Conservation (phyloP, 2,113 vertebrate genomes). For the Hippocampus abdominalis region DNA sequence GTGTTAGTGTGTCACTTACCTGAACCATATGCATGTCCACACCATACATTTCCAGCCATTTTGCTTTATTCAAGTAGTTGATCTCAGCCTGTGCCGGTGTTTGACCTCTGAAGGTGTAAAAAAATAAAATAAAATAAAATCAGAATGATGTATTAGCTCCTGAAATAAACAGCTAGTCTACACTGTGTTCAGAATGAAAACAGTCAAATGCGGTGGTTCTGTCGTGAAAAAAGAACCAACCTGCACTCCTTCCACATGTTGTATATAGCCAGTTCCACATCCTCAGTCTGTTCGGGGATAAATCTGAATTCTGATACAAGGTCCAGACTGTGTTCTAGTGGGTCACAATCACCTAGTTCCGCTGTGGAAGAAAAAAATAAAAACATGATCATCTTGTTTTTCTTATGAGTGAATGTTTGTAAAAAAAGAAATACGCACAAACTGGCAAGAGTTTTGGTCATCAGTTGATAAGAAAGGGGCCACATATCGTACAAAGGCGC, state of each 20-base stretch:
- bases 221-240: conserved; percentile 53
- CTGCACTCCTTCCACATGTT: conserved; percentile 95
- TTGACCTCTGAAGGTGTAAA: conserved; percentile 79
- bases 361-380: conserved; percentile 69
- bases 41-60: conserved; percentile 99
- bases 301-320: conserved; percentile 96
- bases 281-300: conserved; percentile 87
- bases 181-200: neutral
- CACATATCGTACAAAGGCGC: neutral
- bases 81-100: conserved; percentile 94
- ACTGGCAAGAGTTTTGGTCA: neutral
- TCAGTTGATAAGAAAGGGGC: neutral
- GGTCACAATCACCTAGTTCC: conserved; percentile 92
- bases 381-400: neutral
- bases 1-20: conserved; percentile 63
- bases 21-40: conserved; percentile 99
- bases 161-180: neutral
- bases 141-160: neutral
- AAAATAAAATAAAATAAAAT: neutral
- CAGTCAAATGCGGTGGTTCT: neutral
- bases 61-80: conserved; percentile 98
- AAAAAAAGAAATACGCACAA: neutral
- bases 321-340: conserved; percentile 83
- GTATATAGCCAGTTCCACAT: conserved; percentile 87
- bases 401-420: neutral